A percentile compares a stretch with the other conserved stretches of the same genome.
These are phyloP conservation scores for Meloidogyne floridensis DNA, from an alignment of 1,140 invertebrate genomes.

Conservation along the genomic window DNA sequence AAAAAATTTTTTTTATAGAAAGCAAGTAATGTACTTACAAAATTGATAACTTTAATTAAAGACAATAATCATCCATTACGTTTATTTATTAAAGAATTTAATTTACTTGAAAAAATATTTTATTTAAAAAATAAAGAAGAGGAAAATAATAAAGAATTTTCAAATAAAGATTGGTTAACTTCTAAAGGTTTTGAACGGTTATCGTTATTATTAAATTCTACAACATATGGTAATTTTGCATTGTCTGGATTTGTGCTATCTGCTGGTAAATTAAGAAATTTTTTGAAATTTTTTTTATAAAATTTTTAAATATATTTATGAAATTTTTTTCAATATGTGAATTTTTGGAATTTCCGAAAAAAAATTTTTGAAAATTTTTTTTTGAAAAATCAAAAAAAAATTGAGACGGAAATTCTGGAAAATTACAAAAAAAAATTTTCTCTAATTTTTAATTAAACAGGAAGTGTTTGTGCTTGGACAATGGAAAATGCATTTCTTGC, in stretches of 20 bases:
- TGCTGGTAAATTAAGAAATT: constrained; percentile 31
- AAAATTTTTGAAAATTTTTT: not conserved
- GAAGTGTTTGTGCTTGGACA: constrained; percentile 40
- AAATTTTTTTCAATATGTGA: not conserved
- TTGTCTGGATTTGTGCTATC: constrained; percentile 40
- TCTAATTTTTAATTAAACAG: constrained; percentile 3
- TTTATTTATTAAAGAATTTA: not conserved
- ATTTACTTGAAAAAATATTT: constrained; percentile 2
- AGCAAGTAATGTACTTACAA: not conserved
- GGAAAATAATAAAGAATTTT: constrained; percentile 27
- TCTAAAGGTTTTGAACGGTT: constrained; percentile 33
- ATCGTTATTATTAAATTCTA: constrained; percentile 27
- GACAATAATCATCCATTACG: not conserved
- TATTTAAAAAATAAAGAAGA: constrained; percentile 7
- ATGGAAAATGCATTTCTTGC: constrained; percentile 41
- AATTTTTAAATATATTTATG: constrained; percentile 11
- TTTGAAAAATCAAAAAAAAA: no score
- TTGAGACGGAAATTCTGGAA: no score
- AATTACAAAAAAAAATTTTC: constrained; percentile 3
- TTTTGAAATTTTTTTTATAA: not conserved
- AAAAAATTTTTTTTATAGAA: not conserved
- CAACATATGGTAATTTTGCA: constrained; percentile 28
- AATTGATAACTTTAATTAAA: not conserved
- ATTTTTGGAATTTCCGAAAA: not conserved
- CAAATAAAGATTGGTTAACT: constrained; percentile 31